phyloP scores from a whole-genome alignment of 1,140 invertebrate species.

The Bursaphelenchus mucronatus region DNA sequence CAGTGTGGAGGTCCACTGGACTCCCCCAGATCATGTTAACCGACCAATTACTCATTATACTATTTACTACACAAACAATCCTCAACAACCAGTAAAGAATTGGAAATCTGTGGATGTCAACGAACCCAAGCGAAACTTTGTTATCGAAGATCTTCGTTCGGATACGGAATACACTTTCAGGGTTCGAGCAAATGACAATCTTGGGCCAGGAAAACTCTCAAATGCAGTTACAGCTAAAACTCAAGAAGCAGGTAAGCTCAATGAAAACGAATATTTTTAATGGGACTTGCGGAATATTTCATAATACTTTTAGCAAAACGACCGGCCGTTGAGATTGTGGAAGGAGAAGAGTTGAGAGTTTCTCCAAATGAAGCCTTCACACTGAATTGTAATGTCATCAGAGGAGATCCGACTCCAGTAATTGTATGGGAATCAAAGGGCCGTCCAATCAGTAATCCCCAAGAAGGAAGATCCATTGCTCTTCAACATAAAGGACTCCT shows the following conservation, averaged over 20 bases:
- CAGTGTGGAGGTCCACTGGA: conserved; percentile 49
- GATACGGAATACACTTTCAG: conserved; percentile 55
- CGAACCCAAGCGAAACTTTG: conserved; percentile 43
- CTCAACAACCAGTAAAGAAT: conserved; percentile 52
- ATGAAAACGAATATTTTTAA: neutral
- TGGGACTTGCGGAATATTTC: conserved; percentile 16
- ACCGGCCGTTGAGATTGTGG: conserved; percentile 46
- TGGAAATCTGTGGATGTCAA: conserved; percentile 50
- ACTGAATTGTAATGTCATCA: conserved; percentile 53
- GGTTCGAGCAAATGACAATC: conserved; percentile 55
- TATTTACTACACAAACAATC: conserved; percentile 59
- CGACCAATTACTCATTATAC: conserved; percentile 57
- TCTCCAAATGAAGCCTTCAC: conserved; percentile 48
- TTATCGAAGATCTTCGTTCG: conserved; percentile 45
- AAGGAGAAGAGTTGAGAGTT: conserved; percentile 53
- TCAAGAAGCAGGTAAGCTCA: conserved; percentile 42
- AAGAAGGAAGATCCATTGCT: conserved; percentile 49
- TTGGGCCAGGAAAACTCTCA: conserved; percentile 57
- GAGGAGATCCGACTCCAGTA: conserved; percentile 52
- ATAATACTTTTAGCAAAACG: conserved; percentile 45
- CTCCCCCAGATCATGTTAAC: conserved; percentile 56
- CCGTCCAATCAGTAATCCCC: conserved; percentile 41
- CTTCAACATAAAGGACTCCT: conserved; percentile 53
- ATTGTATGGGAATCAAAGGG: conserved; percentile 46
- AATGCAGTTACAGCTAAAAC: conserved; percentile 55